Evolutionary conservation across 2,113 vertebrate genomes (phyloP), one percentile per base, ranked within the genome.

Genomic region (Castor canadensis): DNA sequence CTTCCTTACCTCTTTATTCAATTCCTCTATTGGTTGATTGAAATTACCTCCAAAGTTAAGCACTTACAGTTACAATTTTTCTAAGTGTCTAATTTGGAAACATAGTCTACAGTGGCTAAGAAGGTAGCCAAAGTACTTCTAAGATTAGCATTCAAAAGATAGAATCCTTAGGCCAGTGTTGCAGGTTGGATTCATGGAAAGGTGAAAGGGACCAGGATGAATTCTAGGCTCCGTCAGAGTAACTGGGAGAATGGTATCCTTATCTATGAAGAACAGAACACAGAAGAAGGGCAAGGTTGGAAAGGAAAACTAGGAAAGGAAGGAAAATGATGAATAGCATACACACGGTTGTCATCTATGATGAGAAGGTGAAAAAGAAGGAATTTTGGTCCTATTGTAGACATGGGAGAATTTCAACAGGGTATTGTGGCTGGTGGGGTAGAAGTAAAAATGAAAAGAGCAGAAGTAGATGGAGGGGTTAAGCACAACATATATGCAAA

Each of bases 241-340:
- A 1, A 0, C 15, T 5, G 38, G 45, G 3, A 26, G 9, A 20
- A 15, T 28, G 32, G 9, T 4, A 5, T 3, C 6, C 26, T 45
- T 1, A 0, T 1, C 24, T 22, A n/a, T 32, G 3, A 32, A 19
- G 52, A 60, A 62, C 1, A 10, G 49, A 12, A 24, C 24, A 10
- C 20, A 26, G 56, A 35, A 69, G 64, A 47, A 40, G 11, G 2
- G 17, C 15, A 20, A 52, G 47, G 17, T 3, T 49, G 30, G 40
- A 67, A 75, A 73, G 66, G n/a, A 87, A 58, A 58, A 3, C 1
- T 66, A 2, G 9, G 56, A 20, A 47, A 64, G 52, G 49, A 77
- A 47, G 71, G 76, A 20, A 66, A 22, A 22, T 22, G 20, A 0
- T 13, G 28, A n/a, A n/a, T n/a, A n/a, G 1, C 32, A 11, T 6